Evolutionary conservation across 2,888 invertebrate species (phyloP).

Genomic region (Odontocolon sp.): DNA sequence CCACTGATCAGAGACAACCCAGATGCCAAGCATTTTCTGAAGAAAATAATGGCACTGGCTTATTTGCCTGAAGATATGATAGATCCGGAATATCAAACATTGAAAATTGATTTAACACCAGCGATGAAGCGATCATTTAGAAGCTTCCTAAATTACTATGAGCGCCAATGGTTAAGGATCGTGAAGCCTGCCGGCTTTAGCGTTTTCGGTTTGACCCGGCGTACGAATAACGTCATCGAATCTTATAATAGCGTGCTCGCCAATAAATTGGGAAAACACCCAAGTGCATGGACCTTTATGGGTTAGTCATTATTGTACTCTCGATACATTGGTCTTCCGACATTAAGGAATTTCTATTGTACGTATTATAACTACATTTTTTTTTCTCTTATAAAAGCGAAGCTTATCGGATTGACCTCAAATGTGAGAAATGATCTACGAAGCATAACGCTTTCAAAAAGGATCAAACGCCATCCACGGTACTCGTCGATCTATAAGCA

Average conservation of each 20-base stretch:
- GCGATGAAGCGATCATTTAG: background rate
- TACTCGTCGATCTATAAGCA: background rate
- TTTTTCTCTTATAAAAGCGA: too few relatives aligned
- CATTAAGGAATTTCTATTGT: too few relatives aligned
- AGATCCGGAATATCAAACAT: background rate
- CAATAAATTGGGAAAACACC: conserved; percentile 12
- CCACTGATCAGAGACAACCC: background rate
- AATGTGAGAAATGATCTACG: background rate
- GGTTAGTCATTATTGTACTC: background rate
- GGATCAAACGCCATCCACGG: conserved; percentile 11
- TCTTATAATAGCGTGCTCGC: conserved; percentile 27
- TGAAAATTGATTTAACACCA: conserved; percentile 6
- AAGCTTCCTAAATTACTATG: background rate
- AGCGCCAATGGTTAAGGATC: too few relatives aligned
- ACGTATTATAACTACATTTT: too few relatives aligned
- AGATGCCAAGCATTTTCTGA: conserved; percentile 20
- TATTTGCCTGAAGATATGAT: conserved; percentile 14
- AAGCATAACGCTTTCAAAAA: background rate
- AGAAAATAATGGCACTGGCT: conserved; percentile 34
- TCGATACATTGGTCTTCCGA: too few relatives aligned
- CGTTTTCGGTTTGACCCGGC: conserved; percentile 5
- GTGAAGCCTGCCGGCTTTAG: conserved; percentile 18
- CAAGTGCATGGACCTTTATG: conserved; percentile 31
- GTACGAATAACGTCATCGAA: conserved; percentile 27
- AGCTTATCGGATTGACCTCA: too few relatives aligned